Evolutionary conservation across 2,113 vertebrate species (phyloP).

Genomic region (Hyperoodon ampullatus): DNA sequence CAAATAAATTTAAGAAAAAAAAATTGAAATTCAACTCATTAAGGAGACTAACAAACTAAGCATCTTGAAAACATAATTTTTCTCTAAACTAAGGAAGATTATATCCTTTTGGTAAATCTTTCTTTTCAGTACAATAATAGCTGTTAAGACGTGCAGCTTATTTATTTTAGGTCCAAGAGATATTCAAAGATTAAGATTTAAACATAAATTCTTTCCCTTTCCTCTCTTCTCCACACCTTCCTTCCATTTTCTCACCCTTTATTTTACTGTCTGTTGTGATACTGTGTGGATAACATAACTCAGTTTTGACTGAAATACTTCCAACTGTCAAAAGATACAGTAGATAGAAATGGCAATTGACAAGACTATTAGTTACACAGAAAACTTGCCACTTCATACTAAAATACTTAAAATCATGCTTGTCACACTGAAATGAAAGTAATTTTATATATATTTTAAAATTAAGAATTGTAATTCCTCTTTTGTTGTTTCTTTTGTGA

Average conservation of each 20-base stretch:
- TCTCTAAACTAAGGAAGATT: neutral
- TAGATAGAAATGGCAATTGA: neutral
- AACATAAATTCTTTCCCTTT: neutral
- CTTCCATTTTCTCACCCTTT: neutral
- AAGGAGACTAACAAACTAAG: neutral
- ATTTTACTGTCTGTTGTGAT: neutral
- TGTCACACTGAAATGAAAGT: neutral
- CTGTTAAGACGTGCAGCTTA: neutral
- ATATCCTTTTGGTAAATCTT: neutral
- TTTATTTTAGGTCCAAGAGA: neutral
- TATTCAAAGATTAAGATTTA: neutral
- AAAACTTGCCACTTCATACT: neutral
- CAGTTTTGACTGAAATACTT: constrained; percentile 18
- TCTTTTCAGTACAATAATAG: neutral
- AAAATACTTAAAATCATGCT: neutral
- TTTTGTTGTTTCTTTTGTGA: neutral
- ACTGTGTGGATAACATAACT: neutral
- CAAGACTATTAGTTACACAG: neutral
- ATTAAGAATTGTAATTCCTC: neutral
- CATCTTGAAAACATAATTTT: neutral
- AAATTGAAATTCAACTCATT: neutral
- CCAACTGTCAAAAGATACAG: neutral
- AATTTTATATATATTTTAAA: neutral
- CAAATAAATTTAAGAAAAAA: neutral
- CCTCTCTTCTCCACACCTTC: neutral